Percentiles rank a stretch among this genome's conserved stretches.
Evolutionary conservation across 2,113 vertebrate species (phyloP).

Genomic region (Hemibagrus wyckioides): DNA sequence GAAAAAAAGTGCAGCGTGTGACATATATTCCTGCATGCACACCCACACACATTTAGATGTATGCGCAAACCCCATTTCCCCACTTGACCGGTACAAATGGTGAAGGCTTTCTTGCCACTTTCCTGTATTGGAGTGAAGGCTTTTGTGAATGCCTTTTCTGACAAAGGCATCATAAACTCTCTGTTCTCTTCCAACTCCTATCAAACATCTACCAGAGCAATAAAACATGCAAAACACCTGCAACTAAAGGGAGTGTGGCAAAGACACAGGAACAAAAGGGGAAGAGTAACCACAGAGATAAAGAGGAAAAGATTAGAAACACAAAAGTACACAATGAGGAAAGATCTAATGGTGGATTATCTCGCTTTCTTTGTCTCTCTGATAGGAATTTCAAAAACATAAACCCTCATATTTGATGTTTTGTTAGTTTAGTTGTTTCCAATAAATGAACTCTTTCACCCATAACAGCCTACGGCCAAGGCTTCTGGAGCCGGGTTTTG

Average conservation of each 20-base stretch:
- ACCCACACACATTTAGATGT: background rate
- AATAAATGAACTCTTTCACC: conserved; percentile 39
- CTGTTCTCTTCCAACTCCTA: conserved; percentile 10
- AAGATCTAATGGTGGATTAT: conserved; percentile 6
- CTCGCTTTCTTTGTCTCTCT: background rate
- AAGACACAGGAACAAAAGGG: conserved; percentile 18
- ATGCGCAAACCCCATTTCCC: conserved; percentile 11
- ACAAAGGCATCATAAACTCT: conserved; percentile 30
- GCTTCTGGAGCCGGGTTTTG: background rate
- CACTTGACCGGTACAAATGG: conserved; percentile 12
- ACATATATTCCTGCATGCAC: background rate
- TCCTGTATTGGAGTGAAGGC: background rate
- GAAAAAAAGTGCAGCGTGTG: background rate
- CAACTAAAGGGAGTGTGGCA: conserved; percentile 21
- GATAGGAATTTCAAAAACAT: conserved; percentile 2
- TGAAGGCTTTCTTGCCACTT: background rate
- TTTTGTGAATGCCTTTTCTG: conserved; percentile 2
- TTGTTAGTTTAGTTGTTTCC: conserved; percentile 10
- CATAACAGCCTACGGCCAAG: background rate
- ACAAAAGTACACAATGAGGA: background rate
- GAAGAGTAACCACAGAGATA: background rate
- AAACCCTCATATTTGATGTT: conserved; percentile 2
- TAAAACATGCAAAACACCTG: conserved; percentile 34
- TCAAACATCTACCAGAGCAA: conserved; percentile 37
- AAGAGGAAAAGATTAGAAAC: background rate